Evolutionary conservation across 2,888 invertebrate species (phyloP), one percentile per base, ranked within the genome.

Genomic region (Drosophila limbata): DNA sequence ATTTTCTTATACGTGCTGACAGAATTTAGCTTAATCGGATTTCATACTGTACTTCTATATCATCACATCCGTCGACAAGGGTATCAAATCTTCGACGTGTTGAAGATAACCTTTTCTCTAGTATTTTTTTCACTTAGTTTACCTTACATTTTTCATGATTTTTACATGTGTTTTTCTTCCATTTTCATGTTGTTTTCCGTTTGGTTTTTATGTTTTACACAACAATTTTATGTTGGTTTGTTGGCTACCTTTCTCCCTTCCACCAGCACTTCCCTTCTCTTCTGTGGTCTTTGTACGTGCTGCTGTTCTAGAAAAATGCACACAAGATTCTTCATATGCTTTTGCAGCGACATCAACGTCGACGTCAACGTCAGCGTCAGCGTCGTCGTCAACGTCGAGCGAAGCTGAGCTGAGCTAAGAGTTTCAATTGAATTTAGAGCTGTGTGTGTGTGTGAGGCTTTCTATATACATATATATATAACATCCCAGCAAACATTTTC

Each of bases 181-280:
- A 57, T 84, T 87, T 75, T 82, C 79, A 73, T 83, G 76, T 73
- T 71, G 76, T 81, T 88, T 87, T 89, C 79, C 71, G 69, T 87
- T 84, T 89, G 72, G 67, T 63, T 84, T 87, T 87, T 84, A 79
- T 89, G 76, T 81, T 87, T 68, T 78, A 69, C 71, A 81, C 79
- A 89, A 88, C 88, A 89, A 89, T 84, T 89, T 89, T 65, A 79
- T 87, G 88, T 87, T 74, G 81, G 84, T 83, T 88, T 67, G 67
- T 69, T 77, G 66, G 61, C 53, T 47, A 39, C 48, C 53, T 2
- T 15, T n/a, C 28, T 1, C 21, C 77, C 60, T 45, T 67, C 8
- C 42, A 11, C 3, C 11, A 6, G 10, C 33, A 44, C 17, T 4
- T 1, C 40, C 8, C 17, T 11, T 19, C 52, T 33, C 19, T 33